Evolutionary conservation across 1,140 invertebrate species (phyloP), one percentile per base, ranked within the genome.

Genomic region (Ladona fulva): DNA sequence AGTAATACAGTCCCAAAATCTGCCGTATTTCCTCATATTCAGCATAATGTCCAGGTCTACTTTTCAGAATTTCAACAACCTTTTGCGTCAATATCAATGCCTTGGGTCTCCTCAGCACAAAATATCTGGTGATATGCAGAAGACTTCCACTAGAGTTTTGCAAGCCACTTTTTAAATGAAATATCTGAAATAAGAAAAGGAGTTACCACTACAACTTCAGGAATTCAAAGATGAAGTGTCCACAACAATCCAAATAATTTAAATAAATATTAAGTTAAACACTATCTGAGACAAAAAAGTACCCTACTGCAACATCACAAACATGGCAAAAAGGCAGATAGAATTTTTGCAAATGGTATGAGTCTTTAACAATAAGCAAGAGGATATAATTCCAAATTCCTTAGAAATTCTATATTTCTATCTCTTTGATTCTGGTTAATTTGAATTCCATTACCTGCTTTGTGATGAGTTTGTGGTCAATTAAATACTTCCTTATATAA

Each of bases 391-490:
- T 37, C 29, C 29, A 37, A 5, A 5, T 37, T 5, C 3, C 8
- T 5, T 37, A 37, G 29, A n/a, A n/a, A n/a, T n/a, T n/a, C n/a
- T 37, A 37, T 37, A 37, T 37, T 37, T 37, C 29, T 37, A n/a
- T n/a, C n/a, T n/a, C n/a, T n/a, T n/a, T n/a, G n/a, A n/a, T n/a
- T n/a, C n/a, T n/a, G n/a, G n/a, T n/a, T n/a, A n/a, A n/a, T n/a
- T n/a, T n/a, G n/a, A n/a, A n/a, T n/a, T n/a, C n/a, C 80, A 81
- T 81, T 78, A 87, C 84, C 82, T 93, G 91, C 82, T 92, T 92
- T 3, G 86, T 89, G 19, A 94, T 89, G 6, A 93, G 81, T 75
- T 89, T 87, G 25, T 90, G 83, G 16, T 87, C 83, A n/a, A 88
- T 78, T 12, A 93, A 83, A 77, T 84, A 82, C 83, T 92, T 92